Conservation (phyloP, 2,797 vertebrate species). For the Sebastes oblongus region DNA sequence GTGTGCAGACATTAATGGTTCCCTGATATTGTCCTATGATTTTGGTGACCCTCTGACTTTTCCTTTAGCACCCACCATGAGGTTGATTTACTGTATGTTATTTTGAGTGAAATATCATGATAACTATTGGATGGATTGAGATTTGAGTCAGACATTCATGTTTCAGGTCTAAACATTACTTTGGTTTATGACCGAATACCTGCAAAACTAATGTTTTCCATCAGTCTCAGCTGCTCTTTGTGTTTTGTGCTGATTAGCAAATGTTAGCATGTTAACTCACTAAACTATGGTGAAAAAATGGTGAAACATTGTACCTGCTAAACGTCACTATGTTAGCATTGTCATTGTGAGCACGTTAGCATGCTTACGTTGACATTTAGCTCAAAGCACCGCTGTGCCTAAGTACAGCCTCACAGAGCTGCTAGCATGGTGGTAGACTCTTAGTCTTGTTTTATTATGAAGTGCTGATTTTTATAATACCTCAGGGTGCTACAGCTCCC, state of each 20-base stretch:
- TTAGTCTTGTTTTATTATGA: neutral
- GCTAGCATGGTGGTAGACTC: no score
- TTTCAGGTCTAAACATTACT: neutral
- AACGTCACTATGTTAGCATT: no score
- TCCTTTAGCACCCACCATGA: no score
- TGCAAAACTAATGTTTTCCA: no score
- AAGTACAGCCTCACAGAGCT: no score
- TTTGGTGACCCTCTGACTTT: neutral
- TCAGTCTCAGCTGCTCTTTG: neutral
- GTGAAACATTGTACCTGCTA: neutral
- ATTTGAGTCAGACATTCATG: neutral
- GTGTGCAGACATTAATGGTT: neutral
- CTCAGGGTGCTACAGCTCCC: neutral
- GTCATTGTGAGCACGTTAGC: no score
- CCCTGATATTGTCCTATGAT: neutral
- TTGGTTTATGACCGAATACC: neutral
- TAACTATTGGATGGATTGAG: neutral
- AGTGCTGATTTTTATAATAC: neutral
- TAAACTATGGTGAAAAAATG: neutral
- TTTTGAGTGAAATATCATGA: neutral
- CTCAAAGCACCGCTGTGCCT: no score
- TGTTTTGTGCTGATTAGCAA: neutral
- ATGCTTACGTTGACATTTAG: no score
- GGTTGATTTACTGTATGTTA: neutral
- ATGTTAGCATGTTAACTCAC: neutral